Conservation (phyloP, 2,797 vertebrate species). For the Huso huso region DNA sequence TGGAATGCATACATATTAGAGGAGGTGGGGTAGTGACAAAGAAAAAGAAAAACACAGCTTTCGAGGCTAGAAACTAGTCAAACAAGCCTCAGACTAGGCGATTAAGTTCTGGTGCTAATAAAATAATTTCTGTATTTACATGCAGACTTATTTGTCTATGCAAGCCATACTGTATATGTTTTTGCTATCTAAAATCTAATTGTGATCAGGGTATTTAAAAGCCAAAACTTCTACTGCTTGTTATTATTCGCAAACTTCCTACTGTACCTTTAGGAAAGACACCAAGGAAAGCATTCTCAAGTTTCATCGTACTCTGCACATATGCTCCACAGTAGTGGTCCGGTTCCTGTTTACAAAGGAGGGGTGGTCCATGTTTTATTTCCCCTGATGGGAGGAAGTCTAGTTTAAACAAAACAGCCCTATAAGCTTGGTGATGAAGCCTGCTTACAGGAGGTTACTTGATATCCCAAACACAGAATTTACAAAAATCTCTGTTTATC, state of each 20-base stretch:
- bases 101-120: too few relatives aligned
- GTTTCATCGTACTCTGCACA: not conserved
- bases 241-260: too few relatives aligned
- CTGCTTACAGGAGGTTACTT: conserved; percentile 21
- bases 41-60: conserved; percentile 13
- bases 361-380: conserved; percentile 21
- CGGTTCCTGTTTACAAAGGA: not conserved
- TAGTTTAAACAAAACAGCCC: conserved; percentile 24
- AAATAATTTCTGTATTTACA: too few relatives aligned
- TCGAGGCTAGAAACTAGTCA: conserved; percentile 5
- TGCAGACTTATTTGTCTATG: too few relatives aligned
- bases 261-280: too few relatives aligned
- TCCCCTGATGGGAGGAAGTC: conserved; percentile 7
- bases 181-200: too few relatives aligned
- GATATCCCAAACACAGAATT: conserved; percentile 37
- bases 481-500: conserved; percentile 35
- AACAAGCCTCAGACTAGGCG: too few relatives aligned
- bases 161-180: too few relatives aligned
- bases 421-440: conserved; percentile 19
- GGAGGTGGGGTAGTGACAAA: conserved; percentile 70
- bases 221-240: too few relatives aligned
- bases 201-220: too few relatives aligned
- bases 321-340: not conserved
- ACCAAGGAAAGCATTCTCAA: too few relatives aligned
- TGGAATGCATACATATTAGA: conserved; percentile 68